Base-by-base conservation (phyloP, 1,140 invertebrate genomes). In the Drosophila athabasca region DNA sequence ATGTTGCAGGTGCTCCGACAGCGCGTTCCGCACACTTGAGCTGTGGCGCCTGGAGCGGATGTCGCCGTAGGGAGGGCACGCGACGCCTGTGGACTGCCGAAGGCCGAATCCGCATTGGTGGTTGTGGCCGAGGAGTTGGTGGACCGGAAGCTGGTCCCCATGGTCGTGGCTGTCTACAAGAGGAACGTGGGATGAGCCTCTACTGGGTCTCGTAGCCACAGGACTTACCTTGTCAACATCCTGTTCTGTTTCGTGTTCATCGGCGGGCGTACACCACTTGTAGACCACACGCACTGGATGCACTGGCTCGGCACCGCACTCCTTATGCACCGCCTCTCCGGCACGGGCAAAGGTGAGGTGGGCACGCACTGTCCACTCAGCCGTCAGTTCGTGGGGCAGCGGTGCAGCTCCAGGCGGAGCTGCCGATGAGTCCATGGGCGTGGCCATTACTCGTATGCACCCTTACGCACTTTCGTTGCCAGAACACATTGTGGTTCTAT, bases 1-100 rank as follows among this genome's bases (percentile, higher is more conserved):
- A 95, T 95, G 76, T 93, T 95, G 76, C 94, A 95, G 0, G 95
- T 95, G 85, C 95, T 96, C 49, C 93, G 94, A 65, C 95, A 95
- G 57, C 91, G 91, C 24, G 92, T 81, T 74, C 88, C 90, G 19
- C 83, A 87, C 13, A 77, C 48, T 43, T 88, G 83, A 0, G 82
- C 83, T 1, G 74, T 79, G 22, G 68, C 60, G 1, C 67, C 76
- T 3, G 35, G 60, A 19, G 61, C 11, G 6, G 41, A 7, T n/a
- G 61, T 7, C n/a, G 39, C 41, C 26, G 24, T 48, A 62, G 68
- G 13, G n/a, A 49, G 7, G 15, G 62, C 26, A n/a, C 75, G 53
- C 2, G 90, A 90, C 8, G 83, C 75, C 13, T 90, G 89, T 0
- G 90, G 89, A 55, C 90, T 80, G 46, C 91, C 90, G 29, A 91